Conservation (phyloP, 2,113 vertebrate genomes). For the Monopterus albus region DNA sequence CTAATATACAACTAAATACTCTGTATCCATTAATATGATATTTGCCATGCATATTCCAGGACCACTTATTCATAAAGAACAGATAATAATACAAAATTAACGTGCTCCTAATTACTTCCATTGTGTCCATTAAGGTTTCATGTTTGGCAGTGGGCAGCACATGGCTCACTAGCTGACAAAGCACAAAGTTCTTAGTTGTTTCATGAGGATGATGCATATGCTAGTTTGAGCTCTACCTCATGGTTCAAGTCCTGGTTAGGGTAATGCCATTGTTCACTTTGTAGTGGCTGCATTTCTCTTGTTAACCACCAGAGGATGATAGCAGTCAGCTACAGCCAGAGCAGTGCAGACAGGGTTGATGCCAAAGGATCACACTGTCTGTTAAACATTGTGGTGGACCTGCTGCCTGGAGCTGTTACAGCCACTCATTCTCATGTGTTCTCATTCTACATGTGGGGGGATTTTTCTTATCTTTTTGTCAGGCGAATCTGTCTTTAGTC, state of each 20-base stretch:
- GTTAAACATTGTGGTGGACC: not conserved
- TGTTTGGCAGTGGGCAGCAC: not conserved
- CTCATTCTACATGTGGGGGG: not conserved
- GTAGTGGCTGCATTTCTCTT: slow-evolving; percentile 47
- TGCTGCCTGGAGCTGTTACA: not conserved
- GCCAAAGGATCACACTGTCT: not conserved
- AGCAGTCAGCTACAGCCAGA: slow-evolving; percentile 25
- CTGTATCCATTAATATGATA: not conserved
- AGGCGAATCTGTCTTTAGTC: not conserved
- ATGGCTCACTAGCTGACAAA: not conserved
- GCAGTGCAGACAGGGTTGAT: not conserved
- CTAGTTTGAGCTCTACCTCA: too few species aligned
- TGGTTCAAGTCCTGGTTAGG: too few species aligned
- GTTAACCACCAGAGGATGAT: slow-evolving; percentile 74
- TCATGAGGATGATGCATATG: too few species aligned
- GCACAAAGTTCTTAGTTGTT: too few species aligned
- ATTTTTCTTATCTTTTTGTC: not conserved
- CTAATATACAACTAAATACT: not conserved
- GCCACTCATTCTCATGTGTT: not conserved
- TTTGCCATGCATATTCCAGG: too few species aligned
- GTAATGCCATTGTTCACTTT: not conserved
- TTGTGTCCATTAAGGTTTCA: not conserved
- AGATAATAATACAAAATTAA: too few species aligned
- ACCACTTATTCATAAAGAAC: too few species aligned
- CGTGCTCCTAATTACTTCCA: too few species aligned